Conservation (phyloP, 2,113 vertebrate genomes). For the Cranoglanis bouderius region DNA sequence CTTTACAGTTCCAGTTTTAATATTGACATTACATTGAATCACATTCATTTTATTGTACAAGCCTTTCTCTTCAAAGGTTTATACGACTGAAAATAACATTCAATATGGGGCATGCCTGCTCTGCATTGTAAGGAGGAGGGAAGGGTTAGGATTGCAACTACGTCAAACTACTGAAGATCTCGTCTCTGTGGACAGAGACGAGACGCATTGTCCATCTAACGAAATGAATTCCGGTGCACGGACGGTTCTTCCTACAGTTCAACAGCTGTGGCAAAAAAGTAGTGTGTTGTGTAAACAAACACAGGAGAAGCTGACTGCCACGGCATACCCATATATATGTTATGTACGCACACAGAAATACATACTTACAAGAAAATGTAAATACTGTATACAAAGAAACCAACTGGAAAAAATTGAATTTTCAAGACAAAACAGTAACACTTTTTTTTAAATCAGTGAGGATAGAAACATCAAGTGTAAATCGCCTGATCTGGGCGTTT, state of each 20-base stretch:
- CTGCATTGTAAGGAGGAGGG: conserved; percentile 59
- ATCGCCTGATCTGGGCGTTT: conserved; percentile 58
- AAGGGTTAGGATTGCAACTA: conserved; percentile 56
- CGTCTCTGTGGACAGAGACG: conserved; percentile 47
- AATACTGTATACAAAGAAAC: conserved; percentile 65
- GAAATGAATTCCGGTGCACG: conserved; percentile 60
- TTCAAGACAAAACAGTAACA: conserved; percentile 63
- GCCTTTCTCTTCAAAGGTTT: conserved; percentile 70
- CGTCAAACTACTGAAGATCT: conserved; percentile 52
- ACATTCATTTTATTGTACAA: conserved; percentile 74
- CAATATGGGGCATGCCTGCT: conserved; percentile 71
- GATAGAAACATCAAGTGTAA: conserved; percentile 67
- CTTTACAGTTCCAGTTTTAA: conserved; percentile 68
- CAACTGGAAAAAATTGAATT: conserved; percentile 61
- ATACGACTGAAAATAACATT: conserved; percentile 72
- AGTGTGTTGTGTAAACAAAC: conserved; percentile 64
- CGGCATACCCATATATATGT: conserved; percentile 68
- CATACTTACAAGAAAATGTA: conserved; percentile 72
- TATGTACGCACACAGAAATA: conserved; percentile 65
- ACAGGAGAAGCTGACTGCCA: conserved; percentile 66
- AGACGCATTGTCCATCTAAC: conserved; percentile 57
- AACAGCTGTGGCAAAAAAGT: conserved; percentile 64
- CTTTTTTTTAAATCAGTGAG: conserved; percentile 50
- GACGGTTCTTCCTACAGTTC: conserved; percentile 56
- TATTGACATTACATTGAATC: conserved; percentile 76